Base-by-base conservation (phyloP, 2,113 vertebrate genomes). In the Megalops atlanticus region DNA sequence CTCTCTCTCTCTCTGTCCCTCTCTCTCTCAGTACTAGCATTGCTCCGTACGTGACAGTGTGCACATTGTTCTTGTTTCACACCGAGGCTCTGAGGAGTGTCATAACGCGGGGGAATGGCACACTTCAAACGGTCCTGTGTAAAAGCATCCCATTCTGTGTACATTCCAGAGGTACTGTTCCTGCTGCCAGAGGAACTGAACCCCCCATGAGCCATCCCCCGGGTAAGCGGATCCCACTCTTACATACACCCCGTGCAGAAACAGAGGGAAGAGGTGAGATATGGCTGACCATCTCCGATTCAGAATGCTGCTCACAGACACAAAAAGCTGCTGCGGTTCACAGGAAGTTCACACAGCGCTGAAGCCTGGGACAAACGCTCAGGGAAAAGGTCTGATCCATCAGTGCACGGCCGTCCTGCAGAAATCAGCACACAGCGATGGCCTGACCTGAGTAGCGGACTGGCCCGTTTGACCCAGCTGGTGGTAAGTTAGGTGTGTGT, bases 1-100 rank as follows among this genome's bases (percentile, higher is more conserved):
- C 70, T 36, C 38, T 33, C 33, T 33, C 41, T 33, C 64, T 81
- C 64, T 74, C 41, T 70, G 64, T 4, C 36, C 68, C 73, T 54
- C 64, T 18, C 54, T 77, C 74, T 7, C 2, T 64, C 4, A 8
- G 58, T 27, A n/a, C 11, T 11, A 64, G 24, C n/a, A 2, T 10
- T 0, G 24, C 5, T 24, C 27, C 11, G 58, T 64, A 64, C 58
- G 7, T 64, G 58, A 64, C 58, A 31, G 1, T 0, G 58, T 10
- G 27, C 58, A 31, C 58, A 31, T 10, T n/a, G 58, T 31, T 64
- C 8, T 31, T 64, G 7, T 31, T 11, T 64, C 58, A 31, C 11
- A 31, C n/a, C 4, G 52, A 24, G 52, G 21, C 52, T 8, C 58
- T 64, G 24, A 8, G n/a, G 18, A 58, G 6, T n/a, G 31, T 6